phyloP scores from a whole-genome alignment of 2,113 vertebrate species.

The Engraulis encrasicolus region DNA sequence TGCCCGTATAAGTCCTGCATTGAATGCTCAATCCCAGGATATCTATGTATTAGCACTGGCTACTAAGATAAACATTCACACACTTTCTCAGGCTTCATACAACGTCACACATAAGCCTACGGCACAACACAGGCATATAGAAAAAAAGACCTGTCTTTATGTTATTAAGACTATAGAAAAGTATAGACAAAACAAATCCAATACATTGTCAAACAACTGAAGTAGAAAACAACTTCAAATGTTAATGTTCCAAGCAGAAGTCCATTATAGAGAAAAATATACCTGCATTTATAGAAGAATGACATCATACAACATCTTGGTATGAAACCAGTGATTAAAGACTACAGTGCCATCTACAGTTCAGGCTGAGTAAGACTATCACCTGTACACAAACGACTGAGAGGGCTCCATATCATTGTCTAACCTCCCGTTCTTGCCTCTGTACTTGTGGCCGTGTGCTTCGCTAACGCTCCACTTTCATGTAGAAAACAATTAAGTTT shows the following conservation, averaged over 20 bases:
- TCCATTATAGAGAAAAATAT: background rate
- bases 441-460: no score
- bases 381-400: background rate
- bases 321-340: background rate
- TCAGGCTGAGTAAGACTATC: background rate
- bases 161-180: background rate
- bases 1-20: background rate
- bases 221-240: background rate
- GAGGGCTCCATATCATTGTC: no score
- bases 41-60: background rate
- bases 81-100: background rate
- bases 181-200: background rate
- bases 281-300: background rate
- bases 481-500: no score
- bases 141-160: slow-evolving; percentile 11
- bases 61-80: background rate
- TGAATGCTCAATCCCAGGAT: background rate
- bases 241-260: background rate
- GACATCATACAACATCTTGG: background rate
- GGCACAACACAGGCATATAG: no score
- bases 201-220: background rate
- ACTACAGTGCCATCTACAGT: background rate
- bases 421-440: no score
- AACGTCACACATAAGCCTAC: background rate
- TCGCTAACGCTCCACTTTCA: no score